A percentile compares a stretch with the other conserved stretches of the same genome.
These are phyloP conservation scores for Metridium senile DNA, from an alignment of 92 coral and sea anemone genomes.

Conservation along the genomic window DNA sequence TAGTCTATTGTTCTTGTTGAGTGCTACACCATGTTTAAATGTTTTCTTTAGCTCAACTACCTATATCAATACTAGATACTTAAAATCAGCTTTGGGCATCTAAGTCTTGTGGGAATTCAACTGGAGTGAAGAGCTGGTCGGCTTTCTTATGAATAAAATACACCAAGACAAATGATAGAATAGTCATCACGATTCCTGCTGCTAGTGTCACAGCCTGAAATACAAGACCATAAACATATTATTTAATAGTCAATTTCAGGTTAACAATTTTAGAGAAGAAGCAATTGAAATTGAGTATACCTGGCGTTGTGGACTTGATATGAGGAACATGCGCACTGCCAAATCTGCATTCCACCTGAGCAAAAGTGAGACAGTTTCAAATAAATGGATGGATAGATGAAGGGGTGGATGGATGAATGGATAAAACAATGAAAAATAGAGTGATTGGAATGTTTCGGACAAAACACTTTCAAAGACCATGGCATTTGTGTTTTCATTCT, in stretches of 20 bases:
- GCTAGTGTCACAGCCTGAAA: conserved; percentile 76
- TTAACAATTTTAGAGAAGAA: not conserved
- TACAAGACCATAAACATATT: not conserved
- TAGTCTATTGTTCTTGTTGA: too few relatives aligned
- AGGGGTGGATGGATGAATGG: too few relatives aligned
- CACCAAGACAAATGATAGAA: conserved; percentile 72
- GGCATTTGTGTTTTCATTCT: too few relatives aligned
- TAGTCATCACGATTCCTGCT: conserved; percentile 79
- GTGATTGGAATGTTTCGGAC: too few relatives aligned
- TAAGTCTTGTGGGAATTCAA: not conserved
- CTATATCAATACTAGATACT: not conserved
- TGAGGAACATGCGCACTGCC: conserved; percentile 81
- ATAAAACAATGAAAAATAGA: too few relatives aligned
- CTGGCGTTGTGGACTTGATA: conserved; percentile 85
- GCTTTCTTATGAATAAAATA: conserved; percentile 82
- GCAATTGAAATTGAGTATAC: conserved; percentile 23
- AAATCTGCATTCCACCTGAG: conserved; percentile 78
- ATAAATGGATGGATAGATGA: too few relatives aligned
- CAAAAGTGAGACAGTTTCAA: not conserved
- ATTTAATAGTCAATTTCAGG: not conserved
- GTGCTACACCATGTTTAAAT: too few relatives aligned
- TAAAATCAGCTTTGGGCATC: conserved; percentile 16
- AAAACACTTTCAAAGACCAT: too few relatives aligned
- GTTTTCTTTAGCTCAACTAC: too few relatives aligned
- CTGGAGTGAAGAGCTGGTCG: conserved; percentile 71